Percentiles rank a stretch among this genome's conserved stretches.
phyloP scores from a whole-genome alignment of 2,888 invertebrate genomes.

The Archips xylosteana region DNA sequence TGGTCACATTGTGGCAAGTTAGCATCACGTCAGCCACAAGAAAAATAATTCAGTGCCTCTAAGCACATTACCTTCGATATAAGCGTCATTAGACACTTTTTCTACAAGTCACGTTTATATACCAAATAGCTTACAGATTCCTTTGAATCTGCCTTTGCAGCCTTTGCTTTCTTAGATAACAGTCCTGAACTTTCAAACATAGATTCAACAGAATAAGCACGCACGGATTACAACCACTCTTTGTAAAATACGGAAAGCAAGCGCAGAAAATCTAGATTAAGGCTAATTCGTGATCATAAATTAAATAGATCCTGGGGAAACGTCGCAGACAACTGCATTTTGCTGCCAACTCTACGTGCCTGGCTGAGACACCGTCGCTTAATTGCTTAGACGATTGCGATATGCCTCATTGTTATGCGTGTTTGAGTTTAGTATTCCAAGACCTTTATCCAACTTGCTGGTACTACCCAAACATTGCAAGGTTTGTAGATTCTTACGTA shows the following conservation, averaged over 20 bases:
- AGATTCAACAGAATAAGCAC: background rate
- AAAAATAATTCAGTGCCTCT: too few relatives aligned
- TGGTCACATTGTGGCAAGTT: too few relatives aligned
- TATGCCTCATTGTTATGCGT: slow-evolving; percentile 40
- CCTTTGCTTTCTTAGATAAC: too few relatives aligned
- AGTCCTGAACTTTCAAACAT: background rate
- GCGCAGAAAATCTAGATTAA: slow-evolving; percentile 51
- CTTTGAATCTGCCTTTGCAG: too few relatives aligned
- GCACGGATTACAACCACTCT: too few relatives aligned
- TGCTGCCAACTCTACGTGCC: slow-evolving; percentile 49
- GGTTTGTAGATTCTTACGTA: background rate
- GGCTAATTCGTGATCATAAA: slow-evolving; percentile 57
- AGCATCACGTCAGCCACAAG: too few relatives aligned
- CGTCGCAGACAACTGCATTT: slow-evolving; percentile 53
- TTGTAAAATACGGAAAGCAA: slow-evolving; percentile 34
- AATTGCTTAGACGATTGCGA: slow-evolving; percentile 38
- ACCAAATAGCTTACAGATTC: too few relatives aligned
- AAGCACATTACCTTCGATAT: too few relatives aligned
- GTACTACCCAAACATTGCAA: background rate
- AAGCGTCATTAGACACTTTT: too few relatives aligned
- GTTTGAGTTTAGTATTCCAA: slow-evolving; percentile 37
- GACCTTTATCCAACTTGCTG: slow-evolving; percentile 11
- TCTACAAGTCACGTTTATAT: too few relatives aligned
- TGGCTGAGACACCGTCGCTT: slow-evolving; percentile 30
- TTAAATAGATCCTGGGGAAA: slow-evolving; percentile 54